These are phyloP conservation scores for Nebria salina DNA, from an alignment of 2,888 invertebrate genomes.

Conservation along the genomic window DNA sequence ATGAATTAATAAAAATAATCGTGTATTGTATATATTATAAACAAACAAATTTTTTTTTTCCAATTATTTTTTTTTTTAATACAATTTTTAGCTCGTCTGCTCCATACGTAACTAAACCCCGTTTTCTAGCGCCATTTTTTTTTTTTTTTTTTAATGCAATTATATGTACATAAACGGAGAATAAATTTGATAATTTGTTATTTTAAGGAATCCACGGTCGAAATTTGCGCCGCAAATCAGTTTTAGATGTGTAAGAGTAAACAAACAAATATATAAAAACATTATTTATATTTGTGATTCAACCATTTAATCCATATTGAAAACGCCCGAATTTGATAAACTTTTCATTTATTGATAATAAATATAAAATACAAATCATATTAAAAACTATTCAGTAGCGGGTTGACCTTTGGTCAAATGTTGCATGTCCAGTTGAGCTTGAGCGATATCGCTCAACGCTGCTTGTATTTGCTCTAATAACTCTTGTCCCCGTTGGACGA, in stretches of 20 bases:
- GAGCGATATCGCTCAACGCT: conserved; percentile 92
- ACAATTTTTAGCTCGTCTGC: conserved; percentile 30
- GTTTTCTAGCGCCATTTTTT: not conserved
- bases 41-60: conserved; percentile 22
- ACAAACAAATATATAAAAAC: not conserved
- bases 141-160: not conserved
- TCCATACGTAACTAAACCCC: not conserved
- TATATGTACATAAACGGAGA: conserved; percentile 2
- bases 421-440: conserved; percentile 90
- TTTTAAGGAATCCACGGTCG: not conserved
- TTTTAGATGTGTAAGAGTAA: not conserved
- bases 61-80: conserved; percentile 23
- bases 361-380: not conserved
- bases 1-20: conserved; percentile 33
- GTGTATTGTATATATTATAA: conserved; percentile 37
- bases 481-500: conserved; percentile 87
- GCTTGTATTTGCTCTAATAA: conserved; percentile 89
- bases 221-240: not conserved
- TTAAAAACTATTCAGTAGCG: conserved; percentile 30
- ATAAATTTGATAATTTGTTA: not conserved
- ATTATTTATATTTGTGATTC: conserved; percentile 3
- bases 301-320: not conserved
- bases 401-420: conserved; percentile 62
- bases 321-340: not conserved
- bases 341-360: not conserved